phyloP scores from a whole-genome alignment of 2,888 invertebrate species.

The Neocrepidodera transversa region DNA sequence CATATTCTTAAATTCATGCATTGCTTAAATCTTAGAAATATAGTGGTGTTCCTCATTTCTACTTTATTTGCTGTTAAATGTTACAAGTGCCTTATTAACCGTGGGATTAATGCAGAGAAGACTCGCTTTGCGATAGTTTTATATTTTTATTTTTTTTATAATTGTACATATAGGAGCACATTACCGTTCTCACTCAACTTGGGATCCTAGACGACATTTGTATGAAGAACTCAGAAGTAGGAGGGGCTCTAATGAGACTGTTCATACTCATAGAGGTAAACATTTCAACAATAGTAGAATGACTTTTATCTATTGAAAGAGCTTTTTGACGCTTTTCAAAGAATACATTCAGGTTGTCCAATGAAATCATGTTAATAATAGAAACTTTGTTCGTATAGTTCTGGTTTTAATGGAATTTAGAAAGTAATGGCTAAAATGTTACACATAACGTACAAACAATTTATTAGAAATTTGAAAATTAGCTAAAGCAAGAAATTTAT shows the following conservation, averaged over 20 bases:
- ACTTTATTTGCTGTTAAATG: slow-evolving; percentile 32
- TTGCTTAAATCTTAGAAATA: slow-evolving; percentile 36
- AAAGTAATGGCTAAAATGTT: no score
- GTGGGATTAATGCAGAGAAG: slow-evolving; percentile 28
- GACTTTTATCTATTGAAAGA: slow-evolving; percentile 21
- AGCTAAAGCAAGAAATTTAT: no score
- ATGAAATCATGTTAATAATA: no score
- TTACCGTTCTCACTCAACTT: slow-evolving; percentile 74
- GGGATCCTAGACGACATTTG: slow-evolving; percentile 89
- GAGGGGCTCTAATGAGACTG: slow-evolving; percentile 73
- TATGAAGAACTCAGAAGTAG: slow-evolving; percentile 86
- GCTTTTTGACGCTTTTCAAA: slow-evolving; percentile 28
- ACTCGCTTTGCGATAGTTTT: slow-evolving; percentile 38
- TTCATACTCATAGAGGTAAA: slow-evolving; percentile 65
- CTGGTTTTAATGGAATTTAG: no score
- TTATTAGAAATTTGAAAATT: no score
- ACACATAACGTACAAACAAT: no score
- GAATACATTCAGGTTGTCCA: no score
- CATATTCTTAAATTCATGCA: slow-evolving; percentile 24
- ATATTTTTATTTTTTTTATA: slow-evolving; percentile 32
- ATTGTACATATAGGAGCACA: slow-evolving; percentile 56
- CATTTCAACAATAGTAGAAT: slow-evolving; percentile 30
- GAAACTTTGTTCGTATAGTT: no score
- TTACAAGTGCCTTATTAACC: slow-evolving; percentile 35
- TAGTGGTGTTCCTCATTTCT: slow-evolving; percentile 23